Evolutionary conservation across 2,888 invertebrate genomes (phyloP), one percentile per base, ranked within the genome.

Genomic region (Drosophila yooni): DNA sequence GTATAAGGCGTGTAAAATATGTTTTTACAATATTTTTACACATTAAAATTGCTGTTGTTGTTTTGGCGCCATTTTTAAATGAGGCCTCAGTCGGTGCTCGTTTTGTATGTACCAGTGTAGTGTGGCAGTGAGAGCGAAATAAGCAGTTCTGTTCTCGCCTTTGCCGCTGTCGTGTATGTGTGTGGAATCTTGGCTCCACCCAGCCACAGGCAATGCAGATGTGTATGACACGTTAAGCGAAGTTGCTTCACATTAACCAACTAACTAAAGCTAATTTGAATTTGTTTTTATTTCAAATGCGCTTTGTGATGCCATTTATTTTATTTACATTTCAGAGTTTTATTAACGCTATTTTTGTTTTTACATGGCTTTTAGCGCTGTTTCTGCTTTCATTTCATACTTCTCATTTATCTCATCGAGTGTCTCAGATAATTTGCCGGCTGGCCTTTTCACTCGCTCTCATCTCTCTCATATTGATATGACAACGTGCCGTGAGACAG

Each of bases 51-150:
- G 43, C 50, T 38, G 21, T 50, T 70, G 56, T 52, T 60, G 54
- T 65, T 82, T 83, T 83, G 83, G 83, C 83, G 85, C 90, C 85
- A 85, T 85, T 89, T 85, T 83, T 75, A 68, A 74, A 76, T 81
- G 62, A 56, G 69, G 74, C 59, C 71, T 80, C 79, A 60, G 38
- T 43, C 27, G 33, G 34, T 36, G 36, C 54, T 53, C 54, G 36
- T 66, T 64, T 48, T 62, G 66, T 84, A 58, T 77, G 66, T 72
- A 71, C 71, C 65, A 68, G 38, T 77, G 58, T 62, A 69, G 27
- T 74, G 58, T 65, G 66, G 66, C 59, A 64, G 40, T 67, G 69
- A 70, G 77, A 88, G 81, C 73, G 70, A 43, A 46, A 67, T 50
- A 56, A 33, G 38, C 53, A 25, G 50, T 59, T 46, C 58, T 57